Conservation (phyloP, 2,113 vertebrate genomes). For the Trichechus manatus region DNA sequence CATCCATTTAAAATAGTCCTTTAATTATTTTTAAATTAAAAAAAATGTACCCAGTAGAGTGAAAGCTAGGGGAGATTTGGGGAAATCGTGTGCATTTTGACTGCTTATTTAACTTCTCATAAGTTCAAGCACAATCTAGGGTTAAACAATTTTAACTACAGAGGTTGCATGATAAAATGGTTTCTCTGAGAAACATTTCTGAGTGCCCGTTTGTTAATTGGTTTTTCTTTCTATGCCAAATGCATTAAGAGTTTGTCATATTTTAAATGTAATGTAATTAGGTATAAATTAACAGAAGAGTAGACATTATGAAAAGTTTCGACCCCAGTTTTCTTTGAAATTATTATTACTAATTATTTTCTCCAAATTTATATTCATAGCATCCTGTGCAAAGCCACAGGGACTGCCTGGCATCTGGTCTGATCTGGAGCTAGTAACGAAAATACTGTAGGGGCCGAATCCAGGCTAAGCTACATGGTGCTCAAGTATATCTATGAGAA, state of each 20-base stretch:
- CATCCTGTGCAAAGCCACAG: slow-evolving; percentile 23
- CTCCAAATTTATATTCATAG: slow-evolving; percentile 55
- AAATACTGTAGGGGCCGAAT: not conserved
- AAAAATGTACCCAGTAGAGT: not conserved
- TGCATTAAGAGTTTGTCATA: slow-evolving; percentile 55
- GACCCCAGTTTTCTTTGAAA: slow-evolving; percentile 59
- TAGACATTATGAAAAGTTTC: slow-evolving; percentile 63
- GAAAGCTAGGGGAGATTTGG: not conserved
- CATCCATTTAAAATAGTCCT: not conserved
- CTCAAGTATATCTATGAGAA: not conserved
- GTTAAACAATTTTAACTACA: slow-evolving; percentile 66
- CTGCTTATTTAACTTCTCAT: slow-evolving; percentile 63
- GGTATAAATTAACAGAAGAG: slow-evolving; percentile 62
- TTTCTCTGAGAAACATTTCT: slow-evolving; percentile 63
- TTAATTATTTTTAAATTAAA: slow-evolving; percentile 18
- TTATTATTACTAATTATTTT: slow-evolving; percentile 75
- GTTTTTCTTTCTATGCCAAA: slow-evolving; percentile 72
- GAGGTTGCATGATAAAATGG: slow-evolving; percentile 68
- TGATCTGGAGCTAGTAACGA: not conserved
- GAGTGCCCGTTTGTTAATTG: slow-evolving; percentile 66
- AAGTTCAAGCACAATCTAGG: slow-evolving; percentile 60
- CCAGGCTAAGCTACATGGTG: slow-evolving; percentile 5
- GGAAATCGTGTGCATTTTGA: not conserved
- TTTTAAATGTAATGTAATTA: slow-evolving; percentile 75
- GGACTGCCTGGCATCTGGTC: not conserved